Evolutionary conservation across 1,140 invertebrate species (phyloP).

Genomic region (Centruroides sculpturatus): DNA sequence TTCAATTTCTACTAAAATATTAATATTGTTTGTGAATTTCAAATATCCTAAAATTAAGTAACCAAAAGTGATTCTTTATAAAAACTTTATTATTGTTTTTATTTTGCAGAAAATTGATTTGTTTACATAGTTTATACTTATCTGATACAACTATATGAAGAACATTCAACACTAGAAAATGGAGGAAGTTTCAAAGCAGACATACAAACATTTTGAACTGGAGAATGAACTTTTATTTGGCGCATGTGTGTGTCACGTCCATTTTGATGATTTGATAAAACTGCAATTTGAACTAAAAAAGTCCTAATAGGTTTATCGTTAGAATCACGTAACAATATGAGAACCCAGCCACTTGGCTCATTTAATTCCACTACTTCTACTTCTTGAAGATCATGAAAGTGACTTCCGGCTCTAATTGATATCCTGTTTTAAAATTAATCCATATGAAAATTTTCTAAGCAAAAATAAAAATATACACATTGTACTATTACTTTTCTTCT

Average conservation of each 20-base stretch:
- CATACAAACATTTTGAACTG: conserved; percentile 60
- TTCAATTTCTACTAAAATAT: too few species aligned
- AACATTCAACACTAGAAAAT: conserved; percentile 68
- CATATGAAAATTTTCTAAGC: neutral
- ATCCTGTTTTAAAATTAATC: conserved; percentile 42
- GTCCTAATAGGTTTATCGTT: conserved; percentile 75
- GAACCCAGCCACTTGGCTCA: conserved; percentile 92
- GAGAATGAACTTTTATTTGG: conserved; percentile 91
- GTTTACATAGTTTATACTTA: conserved; percentile 22
- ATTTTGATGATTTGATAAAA: conserved; percentile 96
- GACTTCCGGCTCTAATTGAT: conserved; percentile 83
- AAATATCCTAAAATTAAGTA: too few species aligned
- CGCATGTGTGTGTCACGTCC: conserved; percentile 95
- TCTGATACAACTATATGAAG: conserved; percentile 60
- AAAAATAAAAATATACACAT: neutral
- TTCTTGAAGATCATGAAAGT: conserved; percentile 96
- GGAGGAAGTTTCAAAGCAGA: conserved; percentile 35
- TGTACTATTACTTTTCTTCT: neutral
- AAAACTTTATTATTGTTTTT: too few species aligned
- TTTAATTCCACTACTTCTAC: conserved; percentile 85
- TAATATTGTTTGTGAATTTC: too few species aligned
- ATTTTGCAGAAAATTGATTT: too few species aligned
- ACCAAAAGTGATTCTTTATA: too few species aligned
- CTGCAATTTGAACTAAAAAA: conserved; percentile 94
- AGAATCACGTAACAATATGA: conserved; percentile 79